phyloP scores from a whole-genome alignment of 2,113 vertebrate genomes.

The Pseudonaja textilis region DNA sequence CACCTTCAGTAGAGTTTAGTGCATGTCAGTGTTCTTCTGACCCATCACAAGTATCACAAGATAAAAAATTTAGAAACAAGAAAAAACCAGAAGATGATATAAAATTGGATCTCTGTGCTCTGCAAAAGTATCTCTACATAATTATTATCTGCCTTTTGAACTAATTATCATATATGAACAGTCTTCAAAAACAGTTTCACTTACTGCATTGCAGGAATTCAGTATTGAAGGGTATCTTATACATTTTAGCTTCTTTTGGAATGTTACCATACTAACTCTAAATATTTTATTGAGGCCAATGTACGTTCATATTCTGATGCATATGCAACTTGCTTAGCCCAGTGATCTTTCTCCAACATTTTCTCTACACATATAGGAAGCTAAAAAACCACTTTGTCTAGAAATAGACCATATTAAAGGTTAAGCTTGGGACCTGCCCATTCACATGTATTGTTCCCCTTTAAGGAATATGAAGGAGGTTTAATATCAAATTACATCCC shows the following conservation, averaged over 20 bases:
- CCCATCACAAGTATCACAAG: no score
- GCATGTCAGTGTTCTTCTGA: no score
- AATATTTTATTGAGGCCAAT: fast-evolving
- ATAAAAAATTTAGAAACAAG: background rate
- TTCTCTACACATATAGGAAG: background rate
- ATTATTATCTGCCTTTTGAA: background rate
- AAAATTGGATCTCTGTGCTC: fast-evolving
- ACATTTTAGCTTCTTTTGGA: fast-evolving
- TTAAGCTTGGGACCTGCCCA: background rate
- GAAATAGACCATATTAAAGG: background rate
- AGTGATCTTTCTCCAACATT: background rate
- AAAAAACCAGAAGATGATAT: background rate
- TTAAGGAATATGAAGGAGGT: background rate
- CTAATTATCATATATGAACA: background rate
- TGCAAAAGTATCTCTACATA: background rate
- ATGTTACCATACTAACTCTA: fast-evolving
- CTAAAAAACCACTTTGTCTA: background rate
- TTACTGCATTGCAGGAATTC: background rate
- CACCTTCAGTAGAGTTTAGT: no score
- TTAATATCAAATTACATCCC: constrained; percentile 12
- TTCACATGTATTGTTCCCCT: background rate
- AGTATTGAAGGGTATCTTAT: background rate
- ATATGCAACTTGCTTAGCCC: background rate
- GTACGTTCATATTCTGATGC: fast-evolving
- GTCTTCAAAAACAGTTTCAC: background rate